These are phyloP conservation scores for Phyto melanocephala DNA, from an alignment of 2,888 invertebrate genomes.

Conservation along the genomic window DNA sequence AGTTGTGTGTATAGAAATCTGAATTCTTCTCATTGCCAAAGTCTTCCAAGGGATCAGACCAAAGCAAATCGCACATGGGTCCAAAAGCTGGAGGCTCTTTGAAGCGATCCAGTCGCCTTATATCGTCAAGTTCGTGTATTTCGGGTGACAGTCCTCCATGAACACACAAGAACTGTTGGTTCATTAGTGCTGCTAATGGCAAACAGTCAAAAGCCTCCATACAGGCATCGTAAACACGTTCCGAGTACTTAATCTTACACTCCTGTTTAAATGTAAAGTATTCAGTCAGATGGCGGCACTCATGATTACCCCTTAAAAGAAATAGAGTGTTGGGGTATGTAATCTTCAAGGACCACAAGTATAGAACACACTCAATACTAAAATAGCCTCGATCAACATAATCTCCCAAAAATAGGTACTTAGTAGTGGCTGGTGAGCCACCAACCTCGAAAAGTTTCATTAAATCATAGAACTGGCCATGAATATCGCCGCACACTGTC, in stretches of 20 bases:
- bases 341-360: conserved; percentile 98
- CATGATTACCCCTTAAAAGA: conserved; percentile 99
- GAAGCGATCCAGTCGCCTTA: conserved; percentile 97
- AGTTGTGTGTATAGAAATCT: conserved; percentile 99
- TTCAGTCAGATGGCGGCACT: conserved; percentile 99
- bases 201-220: conserved; percentile 99
- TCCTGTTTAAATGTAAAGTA: conserved; percentile 99
- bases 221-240: conserved; percentile 99
- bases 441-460: conserved; percentile 98
- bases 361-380: conserved; percentile 90
- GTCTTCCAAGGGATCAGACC: conserved; percentile 99
- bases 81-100: conserved; percentile 99
- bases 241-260: conserved; percentile 99
- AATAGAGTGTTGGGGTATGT: conserved; percentile 98
- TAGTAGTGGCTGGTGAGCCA: conserved; percentile 96
- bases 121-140: conserved; percentile 99
- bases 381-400: conserved; percentile 99
- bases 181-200: conserved; percentile 99
- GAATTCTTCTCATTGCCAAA: conserved; percentile 98
- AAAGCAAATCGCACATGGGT: conserved; percentile 99
- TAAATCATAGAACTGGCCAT: conserved; percentile 99
- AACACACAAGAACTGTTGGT: conserved; percentile 99
- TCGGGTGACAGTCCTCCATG: conserved; percentile 99
- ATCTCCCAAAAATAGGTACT: conserved; percentile 99
- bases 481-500: conserved; percentile 99